phyloP scores from a whole-genome alignment of 1,140 invertebrate species.

The Wiebesia pumilae region DNA sequence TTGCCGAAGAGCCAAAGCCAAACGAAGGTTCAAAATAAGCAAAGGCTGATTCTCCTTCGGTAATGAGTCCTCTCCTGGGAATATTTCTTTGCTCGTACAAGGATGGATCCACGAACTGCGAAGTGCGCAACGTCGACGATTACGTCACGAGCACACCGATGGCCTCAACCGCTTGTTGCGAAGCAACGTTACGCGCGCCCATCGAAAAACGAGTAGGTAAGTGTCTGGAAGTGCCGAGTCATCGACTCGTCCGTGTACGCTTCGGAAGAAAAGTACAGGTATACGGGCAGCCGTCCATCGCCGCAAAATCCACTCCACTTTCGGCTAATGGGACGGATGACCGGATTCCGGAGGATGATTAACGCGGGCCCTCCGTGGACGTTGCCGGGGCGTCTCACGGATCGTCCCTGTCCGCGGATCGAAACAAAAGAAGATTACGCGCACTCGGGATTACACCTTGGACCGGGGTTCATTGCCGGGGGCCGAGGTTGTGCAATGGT shows the following conservation, averaged over 20 bases:
- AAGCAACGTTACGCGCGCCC: no score
- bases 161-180: no score
- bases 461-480: neutral
- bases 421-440: constrained; percentile 8
- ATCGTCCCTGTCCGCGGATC: neutral
- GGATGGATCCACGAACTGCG: no score
- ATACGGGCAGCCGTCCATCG: constrained; percentile 15
- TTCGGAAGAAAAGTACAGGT: constrained; percentile 39
- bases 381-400: neutral
- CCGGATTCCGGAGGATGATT: constrained; percentile 46
- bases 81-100: no score
- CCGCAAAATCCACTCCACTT: constrained; percentile 60
- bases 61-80: no score
- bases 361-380: neutral
- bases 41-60: no score
- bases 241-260: neutral
- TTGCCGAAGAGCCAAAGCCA: no score
- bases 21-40: no score
- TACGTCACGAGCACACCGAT: no score
- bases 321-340: constrained; percentile 54
- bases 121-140: neutral
- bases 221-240: neutral
- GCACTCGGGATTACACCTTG: neutral
- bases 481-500: constrained; percentile 45
- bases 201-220: neutral